Percentiles rank a stretch among this genome's conserved stretches.
These are phyloP conservation scores for Chondrilla cf. caribensis DNA, from an alignment of 37 sponge, comb jelly and placozoan species.

Conservation along the genomic window DNA sequence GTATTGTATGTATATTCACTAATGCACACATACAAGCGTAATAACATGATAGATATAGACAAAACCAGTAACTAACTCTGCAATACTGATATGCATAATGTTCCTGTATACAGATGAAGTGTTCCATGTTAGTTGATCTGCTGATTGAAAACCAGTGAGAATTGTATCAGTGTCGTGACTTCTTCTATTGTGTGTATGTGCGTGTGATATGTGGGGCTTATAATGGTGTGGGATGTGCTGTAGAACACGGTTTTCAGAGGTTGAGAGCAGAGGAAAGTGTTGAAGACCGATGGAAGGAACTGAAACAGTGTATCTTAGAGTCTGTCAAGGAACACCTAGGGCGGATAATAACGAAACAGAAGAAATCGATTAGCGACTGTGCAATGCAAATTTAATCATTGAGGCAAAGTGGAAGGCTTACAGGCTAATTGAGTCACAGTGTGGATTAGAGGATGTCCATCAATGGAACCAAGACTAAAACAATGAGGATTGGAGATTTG, in stretches of 20 bases:
- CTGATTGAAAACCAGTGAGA: neutral
- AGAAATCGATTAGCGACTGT: neutral
- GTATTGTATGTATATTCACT: too few species aligned
- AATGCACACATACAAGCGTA: neutral
- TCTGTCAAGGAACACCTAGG: neutral
- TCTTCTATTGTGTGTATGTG: neutral
- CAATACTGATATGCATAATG: neutral
- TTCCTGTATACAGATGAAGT: neutral
- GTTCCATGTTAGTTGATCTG: neutral
- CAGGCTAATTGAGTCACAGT: slow-evolving; percentile 5
- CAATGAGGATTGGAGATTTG: too few species aligned
- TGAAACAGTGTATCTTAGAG: slow-evolving; percentile 13
- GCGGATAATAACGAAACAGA: neutral
- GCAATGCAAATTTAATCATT: too few species aligned
- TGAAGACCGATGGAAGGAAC: neutral
- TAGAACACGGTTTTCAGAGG: neutral
- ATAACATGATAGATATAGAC: neutral
- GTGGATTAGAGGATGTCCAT: too few species aligned
- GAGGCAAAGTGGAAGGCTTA: too few species aligned
- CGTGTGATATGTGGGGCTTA: neutral
- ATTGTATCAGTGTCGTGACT: neutral
- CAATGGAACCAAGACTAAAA: too few species aligned
- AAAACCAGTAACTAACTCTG: neutral
- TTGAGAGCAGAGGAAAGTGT: neutral
- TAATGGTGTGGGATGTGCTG: neutral